Conservation (phyloP, 2,113 vertebrate genomes). For the Notechis scutatus region DNA sequence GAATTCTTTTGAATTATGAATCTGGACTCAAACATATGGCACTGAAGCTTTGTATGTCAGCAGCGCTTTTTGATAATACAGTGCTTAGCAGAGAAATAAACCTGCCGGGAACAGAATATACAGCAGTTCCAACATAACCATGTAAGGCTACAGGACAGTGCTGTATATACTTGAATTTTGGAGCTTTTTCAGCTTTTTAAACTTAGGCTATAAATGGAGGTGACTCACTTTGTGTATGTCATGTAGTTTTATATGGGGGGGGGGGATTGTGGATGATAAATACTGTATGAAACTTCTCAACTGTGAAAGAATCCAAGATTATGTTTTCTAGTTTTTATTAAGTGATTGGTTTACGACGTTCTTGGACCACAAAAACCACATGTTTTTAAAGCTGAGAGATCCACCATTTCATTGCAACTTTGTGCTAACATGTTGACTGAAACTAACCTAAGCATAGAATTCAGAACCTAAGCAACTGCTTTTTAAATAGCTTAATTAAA, state of each 20-base stretch:
- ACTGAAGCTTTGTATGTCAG: neutral
- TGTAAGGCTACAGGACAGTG: neutral
- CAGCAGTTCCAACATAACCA: neutral
- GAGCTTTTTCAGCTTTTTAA: conserved; percentile 26
- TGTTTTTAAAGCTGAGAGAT: neutral
- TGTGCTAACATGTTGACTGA: conserved; percentile 41
- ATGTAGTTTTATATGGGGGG: neutral
- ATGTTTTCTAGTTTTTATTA: neutral
- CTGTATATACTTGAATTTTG: conserved; percentile 16
- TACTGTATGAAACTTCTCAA: neutral
- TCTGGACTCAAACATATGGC: neutral
- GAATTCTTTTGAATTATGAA: conserved; percentile 17
- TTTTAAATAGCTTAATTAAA: conserved; percentile 61
- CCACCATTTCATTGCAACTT: conserved; percentile 34
- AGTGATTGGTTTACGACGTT: neutral
- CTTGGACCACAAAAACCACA: neutral
- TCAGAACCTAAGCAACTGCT: conserved; percentile 52
- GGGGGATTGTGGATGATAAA: neutral
- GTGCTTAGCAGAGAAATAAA: conserved; percentile 29
- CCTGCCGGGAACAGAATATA: conserved; percentile 22
- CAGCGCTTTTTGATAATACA: neutral
- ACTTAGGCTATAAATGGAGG: conserved; percentile 26
- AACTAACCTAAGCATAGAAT: conserved; percentile 52
- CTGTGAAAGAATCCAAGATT: neutral
- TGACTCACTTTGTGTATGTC: neutral